Base-by-base conservation (phyloP, 2,797 vertebrate species). In the Rhyacichthys aspro region DNA sequence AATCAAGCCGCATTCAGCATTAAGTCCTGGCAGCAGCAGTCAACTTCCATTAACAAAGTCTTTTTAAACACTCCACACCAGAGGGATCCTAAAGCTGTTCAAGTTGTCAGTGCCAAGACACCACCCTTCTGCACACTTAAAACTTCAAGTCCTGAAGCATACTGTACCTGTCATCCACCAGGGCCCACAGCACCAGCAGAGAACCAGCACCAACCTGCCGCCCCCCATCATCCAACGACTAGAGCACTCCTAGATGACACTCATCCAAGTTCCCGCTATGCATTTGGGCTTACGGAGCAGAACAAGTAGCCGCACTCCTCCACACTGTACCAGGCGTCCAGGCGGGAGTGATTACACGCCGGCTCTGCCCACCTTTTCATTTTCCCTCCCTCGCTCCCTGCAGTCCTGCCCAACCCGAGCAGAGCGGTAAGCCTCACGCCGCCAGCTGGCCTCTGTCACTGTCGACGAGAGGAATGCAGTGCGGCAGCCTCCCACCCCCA, bases 391-490 rank as follows among this genome's bases (percentile, higher is more conserved):
- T 60, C 42, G 55, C 16, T 52, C 58, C 33, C 55, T 77, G 76
- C 59, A 84, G 58, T 70, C 65, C 65, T 76, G 79, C 67, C 75
- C 82, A 76, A 70, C 81, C 76, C 66, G 7, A 19, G 54, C 76
- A 75, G 71, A 82, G 88, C 58, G 36, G 78, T 93, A 93, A 95
- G 86, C 82, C 84, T 80, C 76, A 83, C 63, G 68, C 81, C 85
- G 86, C 92, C 94, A 94, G 94, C 93, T 95, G 94, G 90, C 90
- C 93, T 59, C 90, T 90, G 88, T 91, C 94, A 86, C 59, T 62
- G 86, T 90, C 91, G 93, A 94, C 92, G 92, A 32, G 74, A 91
- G 87, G 93, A 94, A 94, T 94, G 92, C 48, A 65, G 55, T 14
- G 74, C 81, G 76, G 79, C 70, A 63, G 64, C 70, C 62, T 36